A percentile compares a stretch with the other conserved stretches of the same genome.
phyloP scores from a whole-genome alignment of 1,140 invertebrate genomes.

The Drosophila trapezifrons region DNA sequence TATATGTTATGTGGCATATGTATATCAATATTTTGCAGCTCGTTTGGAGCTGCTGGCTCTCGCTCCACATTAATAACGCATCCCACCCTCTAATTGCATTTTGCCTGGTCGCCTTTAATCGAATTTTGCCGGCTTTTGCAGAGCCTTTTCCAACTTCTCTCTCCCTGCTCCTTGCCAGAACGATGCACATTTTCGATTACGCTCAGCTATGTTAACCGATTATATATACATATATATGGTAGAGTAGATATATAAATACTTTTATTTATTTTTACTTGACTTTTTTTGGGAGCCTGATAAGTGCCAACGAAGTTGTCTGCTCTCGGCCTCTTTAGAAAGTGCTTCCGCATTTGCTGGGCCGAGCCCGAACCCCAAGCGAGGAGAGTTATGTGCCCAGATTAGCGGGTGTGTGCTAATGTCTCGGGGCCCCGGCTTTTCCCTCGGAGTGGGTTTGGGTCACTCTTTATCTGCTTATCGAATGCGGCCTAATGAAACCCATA shows the following conservation, averaged over 20 bases:
- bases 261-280: neutral
- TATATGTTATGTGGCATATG: constrained; percentile 25
- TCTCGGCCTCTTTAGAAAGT: constrained; percentile 62
- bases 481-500: constrained; percentile 76
- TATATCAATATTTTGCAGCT: constrained; percentile 61
- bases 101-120: constrained; percentile 63
- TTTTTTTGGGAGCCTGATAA: constrained; percentile 65
- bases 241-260: neutral
- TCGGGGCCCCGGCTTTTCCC: neutral
- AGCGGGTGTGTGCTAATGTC: constrained; percentile 79
- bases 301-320: constrained; percentile 21
- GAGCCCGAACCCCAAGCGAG: constrained; percentile 5
- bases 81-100: constrained; percentile 84
- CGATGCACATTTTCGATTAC: constrained; percentile 83
- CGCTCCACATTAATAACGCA: constrained; percentile 84
- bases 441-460: constrained; percentile 37
- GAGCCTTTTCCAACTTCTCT: neutral
- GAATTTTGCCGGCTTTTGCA: constrained; percentile 63
- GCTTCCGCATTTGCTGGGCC: constrained; percentile 71
- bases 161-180: constrained; percentile 30
- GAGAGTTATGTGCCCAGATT: constrained; percentile 76
- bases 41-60: constrained; percentile 21
- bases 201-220: constrained; percentile 40
- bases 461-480: constrained; percentile 51
- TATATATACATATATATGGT: neutral